Evolutionary conservation across 92 coral and sea anemone species (phyloP).

Genomic region (Zoanthus sociatus): DNA sequence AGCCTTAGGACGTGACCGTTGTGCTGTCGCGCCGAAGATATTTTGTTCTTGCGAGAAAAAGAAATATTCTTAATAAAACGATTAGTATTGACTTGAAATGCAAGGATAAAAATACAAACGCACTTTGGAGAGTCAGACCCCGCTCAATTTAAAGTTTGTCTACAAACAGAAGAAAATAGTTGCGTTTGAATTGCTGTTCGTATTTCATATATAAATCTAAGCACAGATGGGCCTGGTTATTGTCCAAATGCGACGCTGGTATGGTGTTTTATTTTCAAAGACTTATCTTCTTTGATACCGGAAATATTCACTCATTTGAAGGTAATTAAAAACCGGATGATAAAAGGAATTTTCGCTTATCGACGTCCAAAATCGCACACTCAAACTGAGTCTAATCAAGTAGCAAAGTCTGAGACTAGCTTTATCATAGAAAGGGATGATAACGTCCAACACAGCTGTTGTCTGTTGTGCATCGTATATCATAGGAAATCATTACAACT

Average conservation of each 20-base stretch:
- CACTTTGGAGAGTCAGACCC: background rate
- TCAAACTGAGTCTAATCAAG: conserved; percentile 17
- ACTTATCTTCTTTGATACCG: conserved; percentile 41
- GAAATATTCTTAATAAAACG: background rate
- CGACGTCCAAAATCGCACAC: conserved; percentile 26
- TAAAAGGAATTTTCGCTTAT: conserved; percentile 17
- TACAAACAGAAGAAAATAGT: background rate
- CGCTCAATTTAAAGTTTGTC: background rate
- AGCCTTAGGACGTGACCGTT: too few species aligned
- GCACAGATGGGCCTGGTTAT: conserved; percentile 1
- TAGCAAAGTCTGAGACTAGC: background rate
- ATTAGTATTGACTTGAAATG: background rate
- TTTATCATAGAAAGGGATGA: conserved; percentile 5
- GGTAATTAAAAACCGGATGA: conserved; percentile 34
- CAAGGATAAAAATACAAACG: background rate
- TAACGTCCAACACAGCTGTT: conserved; percentile 16
- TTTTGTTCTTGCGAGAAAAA: background rate
- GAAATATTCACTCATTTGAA: conserved; percentile 41
- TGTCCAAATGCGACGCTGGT: conserved; percentile 2
- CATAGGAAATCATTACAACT: background rate
- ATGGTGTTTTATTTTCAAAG: conserved; percentile 11
- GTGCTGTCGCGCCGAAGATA: too few species aligned
- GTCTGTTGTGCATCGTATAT: conserved; percentile 5
- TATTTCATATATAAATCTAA: background rate
- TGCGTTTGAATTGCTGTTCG: background rate